These are phyloP conservation scores for Xestia ashworthii DNA, from an alignment of 2,888 invertebrate species.

Conservation along the genomic window DNA sequence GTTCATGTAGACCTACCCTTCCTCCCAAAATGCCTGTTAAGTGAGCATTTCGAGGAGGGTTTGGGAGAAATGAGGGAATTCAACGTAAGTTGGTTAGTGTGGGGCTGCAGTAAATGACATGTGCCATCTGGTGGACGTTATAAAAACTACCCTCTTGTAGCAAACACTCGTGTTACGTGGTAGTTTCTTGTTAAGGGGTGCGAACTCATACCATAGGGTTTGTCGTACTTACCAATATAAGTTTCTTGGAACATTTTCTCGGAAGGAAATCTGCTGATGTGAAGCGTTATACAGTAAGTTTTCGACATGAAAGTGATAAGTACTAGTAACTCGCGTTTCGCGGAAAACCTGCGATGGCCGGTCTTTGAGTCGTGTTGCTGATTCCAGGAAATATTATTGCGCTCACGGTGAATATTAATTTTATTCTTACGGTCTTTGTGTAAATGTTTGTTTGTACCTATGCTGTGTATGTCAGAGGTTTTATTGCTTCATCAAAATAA, in stretches of 20 bases:
- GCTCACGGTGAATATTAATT: conserved; percentile 52
- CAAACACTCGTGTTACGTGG: conserved; percentile 83
- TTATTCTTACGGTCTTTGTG: conserved; percentile 21
- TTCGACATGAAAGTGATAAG: conserved; percentile 48
- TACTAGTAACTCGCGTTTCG: conserved; percentile 34
- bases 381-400: conserved; percentile 39
- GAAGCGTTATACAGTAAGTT: conserved; percentile 32
- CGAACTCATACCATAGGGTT: conserved; percentile 64
- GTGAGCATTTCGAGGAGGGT: not conserved
- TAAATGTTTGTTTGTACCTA: conserved; percentile 29
- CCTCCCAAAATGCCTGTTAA: conserved; percentile 15
- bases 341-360: conserved; percentile 29
- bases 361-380: conserved; percentile 26
- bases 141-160: conserved; percentile 87
- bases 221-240: conserved; percentile 34
- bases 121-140: conserved; percentile 87
- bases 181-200: conserved; percentile 86
- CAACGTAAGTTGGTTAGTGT: conserved; percentile 68
- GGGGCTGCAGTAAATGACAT: conserved; percentile 87
- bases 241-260: conserved; percentile 23
- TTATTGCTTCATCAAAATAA: conserved; percentile 6
- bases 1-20: conserved; percentile 67
- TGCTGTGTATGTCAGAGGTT: conserved; percentile 7
- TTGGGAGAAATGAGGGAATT: conserved; percentile 61
- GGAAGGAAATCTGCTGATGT: conserved; percentile 18